Base-by-base conservation (phyloP, 2,888 invertebrate genomes). In the Harpalus rubripes region DNA sequence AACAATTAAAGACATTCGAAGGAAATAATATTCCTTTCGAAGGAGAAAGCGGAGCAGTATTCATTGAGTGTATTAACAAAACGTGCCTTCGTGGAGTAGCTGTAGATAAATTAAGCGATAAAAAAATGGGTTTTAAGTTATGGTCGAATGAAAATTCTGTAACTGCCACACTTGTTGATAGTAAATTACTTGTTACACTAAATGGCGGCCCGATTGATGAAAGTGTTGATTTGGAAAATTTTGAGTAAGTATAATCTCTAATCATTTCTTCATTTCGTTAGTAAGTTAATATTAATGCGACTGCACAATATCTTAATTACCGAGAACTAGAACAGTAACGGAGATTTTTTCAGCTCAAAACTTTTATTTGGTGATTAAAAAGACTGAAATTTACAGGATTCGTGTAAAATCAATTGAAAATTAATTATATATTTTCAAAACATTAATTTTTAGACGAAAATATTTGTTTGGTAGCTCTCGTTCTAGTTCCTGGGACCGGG, bases 131-230 rank as follows among this genome's bases (percentile, higher is more conserved):
- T 12, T 63, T 63, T 26, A 32, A 63, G 22, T 26, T 63, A 8
- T 63, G 63, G 63, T 63, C 63, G 0, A 22, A 63, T 63, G 63
- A 63, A 12, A 63, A 63, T 26, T 6, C 10, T 7, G 3, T 63
- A 12, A 26, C 1, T 26, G 63, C 26, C 12, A 26, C 63, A 12
- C 0, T 63, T 4, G 2, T 26, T 1, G 63, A 63, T 12, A 12
- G 7, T 63, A 63, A 63, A 63, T 32, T 32, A 2, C 18, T 22
- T 22, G 7, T 32, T 26, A 32, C 0, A 8, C 7, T 63, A 63
- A 63, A 63, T 63, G 63, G 26, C 12, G 12, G 12, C 7, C 2
- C 18, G 10, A 22, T 63, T 7, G 7, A 63, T 5, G 63, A 63
- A 63, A 61, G 5, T 61, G 8, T 15, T 18, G 16, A 61, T 16